phyloP scores from a whole-genome alignment of 2,113 vertebrate species.

The Tichodroma muraria region DNA sequence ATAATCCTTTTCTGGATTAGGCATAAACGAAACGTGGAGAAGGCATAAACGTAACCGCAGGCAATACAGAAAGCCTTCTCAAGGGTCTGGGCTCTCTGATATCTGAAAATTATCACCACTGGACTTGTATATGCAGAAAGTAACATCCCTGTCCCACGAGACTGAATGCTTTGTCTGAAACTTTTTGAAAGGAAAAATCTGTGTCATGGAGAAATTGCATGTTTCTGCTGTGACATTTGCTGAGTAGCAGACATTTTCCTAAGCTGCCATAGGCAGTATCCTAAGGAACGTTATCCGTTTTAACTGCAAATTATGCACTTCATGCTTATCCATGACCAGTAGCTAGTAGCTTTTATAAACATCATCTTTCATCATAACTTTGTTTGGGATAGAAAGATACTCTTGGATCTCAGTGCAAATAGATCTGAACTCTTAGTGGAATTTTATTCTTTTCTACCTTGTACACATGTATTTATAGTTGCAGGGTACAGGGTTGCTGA shows the following conservation, averaged over 20 bases:
- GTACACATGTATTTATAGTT: background rate
- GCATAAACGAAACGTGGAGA: rapidly evolving
- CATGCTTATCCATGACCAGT: rapidly evolving
- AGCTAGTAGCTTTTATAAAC: background rate
- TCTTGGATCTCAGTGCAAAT: background rate
- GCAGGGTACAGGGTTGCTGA: background rate
- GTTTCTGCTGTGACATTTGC: background rate
- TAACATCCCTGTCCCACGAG: background rate
- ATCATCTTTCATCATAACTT: background rate
- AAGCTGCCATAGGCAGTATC: background rate
- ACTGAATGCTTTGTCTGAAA: background rate
- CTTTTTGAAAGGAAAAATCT: background rate
- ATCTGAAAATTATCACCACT: background rate
- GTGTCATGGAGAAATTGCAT: background rate
- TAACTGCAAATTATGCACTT: background rate
- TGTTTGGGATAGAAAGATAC: background rate
- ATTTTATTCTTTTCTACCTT: background rate
- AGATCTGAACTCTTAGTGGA: background rate
- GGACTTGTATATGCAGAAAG: rapidly evolving
- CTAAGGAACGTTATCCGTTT: background rate
- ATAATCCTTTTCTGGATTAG: background rate
- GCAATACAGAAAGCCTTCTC: background rate
- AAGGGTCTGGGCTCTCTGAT: background rate
- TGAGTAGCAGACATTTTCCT: background rate
- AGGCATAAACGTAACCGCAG: rapidly evolving